Evolutionary conservation across 2,113 vertebrate genomes (phyloP), one percentile per base, ranked within the genome.

Genomic region (Myotis yumanensis): DNA sequence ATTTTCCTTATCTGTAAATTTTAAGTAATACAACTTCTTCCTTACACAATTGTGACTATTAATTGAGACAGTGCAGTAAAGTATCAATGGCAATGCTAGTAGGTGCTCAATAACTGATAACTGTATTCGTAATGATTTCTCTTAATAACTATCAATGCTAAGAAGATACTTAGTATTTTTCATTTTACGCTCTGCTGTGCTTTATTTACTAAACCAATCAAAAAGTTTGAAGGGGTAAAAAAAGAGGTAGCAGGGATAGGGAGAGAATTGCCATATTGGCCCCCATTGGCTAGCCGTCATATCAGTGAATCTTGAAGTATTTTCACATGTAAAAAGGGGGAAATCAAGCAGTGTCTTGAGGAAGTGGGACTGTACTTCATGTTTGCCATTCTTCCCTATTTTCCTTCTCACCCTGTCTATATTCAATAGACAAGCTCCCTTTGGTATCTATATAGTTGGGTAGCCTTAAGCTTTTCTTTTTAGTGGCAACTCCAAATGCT

Each of bases 161-260:
- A 90, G 22, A 93, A 40, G 40, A n/a, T 40, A 37, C n/a, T 77
- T 86, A 80, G 16, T 86, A 5, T 32, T 84, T 86, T 95, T 68
- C 11, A 72, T 84, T 94, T 94, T 96, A 79, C 86, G 20, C 2
- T 51, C 28, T 90, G 28, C 80, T 96, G 25, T 93, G 25, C 90
- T 83, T 95, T 86, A 25, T 77, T 92, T 82, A 71, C 62, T 79
- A 86, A 94, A 79, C 7, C 8, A 84, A 32, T 83, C 11, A 93
- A 68, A 91, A 90, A n/a, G 12, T 79, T 57, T 88, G 35, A 76
- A 93, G 59, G 9, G 35, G 48, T 40, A 75, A 92, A 92, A 30
- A 59, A 43, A 73, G 17, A 62, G 59, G 3, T 85, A 86, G n/a
- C 28, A 94, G 46, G 57, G 83, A 37, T 85, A 73, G 81, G 52